phyloP scores from a whole-genome alignment of 2,888 invertebrate genomes.

The Euplexia lucipara region DNA sequence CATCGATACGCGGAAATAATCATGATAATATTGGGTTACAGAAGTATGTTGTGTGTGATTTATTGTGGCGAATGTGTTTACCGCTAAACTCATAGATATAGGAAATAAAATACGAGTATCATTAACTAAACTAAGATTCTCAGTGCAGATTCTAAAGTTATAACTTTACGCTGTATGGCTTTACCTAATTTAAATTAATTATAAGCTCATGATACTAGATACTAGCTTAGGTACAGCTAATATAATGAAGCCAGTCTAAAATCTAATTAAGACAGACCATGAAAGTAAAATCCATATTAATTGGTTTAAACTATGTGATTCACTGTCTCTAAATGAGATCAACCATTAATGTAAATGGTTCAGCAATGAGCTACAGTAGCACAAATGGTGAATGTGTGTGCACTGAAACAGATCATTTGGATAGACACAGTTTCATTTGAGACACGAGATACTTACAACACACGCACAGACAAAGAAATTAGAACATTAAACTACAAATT shows the following conservation, averaged over 20 bases:
- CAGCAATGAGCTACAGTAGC: constrained; percentile 45
- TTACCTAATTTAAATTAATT: constrained; percentile 11
- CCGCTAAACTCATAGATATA: constrained; percentile 7
- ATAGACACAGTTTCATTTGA: constrained; percentile 61
- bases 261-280: constrained; percentile 15
- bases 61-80: constrained; percentile 13
- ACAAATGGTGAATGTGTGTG: constrained; percentile 47
- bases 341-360: constrained; percentile 55
- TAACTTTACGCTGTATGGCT: constrained; percentile 28
- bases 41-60: constrained; percentile 24
- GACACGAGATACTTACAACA: constrained; percentile 51
- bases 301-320: constrained; percentile 42
- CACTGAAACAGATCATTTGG: constrained; percentile 52
- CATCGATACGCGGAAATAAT: constrained; percentile 39
- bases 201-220: constrained; percentile 15
- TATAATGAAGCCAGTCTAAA: constrained; percentile 13
- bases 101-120: constrained; percentile 9
- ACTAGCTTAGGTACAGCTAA: constrained; percentile 26
- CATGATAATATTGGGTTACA: constrained; percentile 26
- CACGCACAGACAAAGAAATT: constrained; percentile 51
- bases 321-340: constrained; percentile 54
- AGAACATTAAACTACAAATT: constrained; percentile 43
- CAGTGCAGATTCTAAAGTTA: constrained; percentile 16
- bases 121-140: no score
- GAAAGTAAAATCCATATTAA: constrained; percentile 60